Conservation (phyloP, 37 sponge, comb jelly and placozoan species). For the Agelas oroides region DNA sequence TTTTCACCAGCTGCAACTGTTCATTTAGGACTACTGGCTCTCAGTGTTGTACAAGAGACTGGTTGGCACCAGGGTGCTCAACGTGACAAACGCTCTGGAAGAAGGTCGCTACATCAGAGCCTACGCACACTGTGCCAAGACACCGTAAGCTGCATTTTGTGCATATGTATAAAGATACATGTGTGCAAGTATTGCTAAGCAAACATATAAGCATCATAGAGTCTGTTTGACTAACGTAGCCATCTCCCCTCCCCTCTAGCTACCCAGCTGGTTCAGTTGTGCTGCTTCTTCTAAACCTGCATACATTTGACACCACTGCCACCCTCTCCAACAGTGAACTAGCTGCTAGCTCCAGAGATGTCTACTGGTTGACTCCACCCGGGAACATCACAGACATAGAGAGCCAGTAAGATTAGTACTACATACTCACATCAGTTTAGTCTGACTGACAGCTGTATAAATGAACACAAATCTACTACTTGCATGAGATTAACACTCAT, state of each 20-base stretch:
- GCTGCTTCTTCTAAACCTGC: slow-evolving; percentile 28
- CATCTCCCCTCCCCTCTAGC: too few relatives aligned
- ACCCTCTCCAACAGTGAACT: slow-evolving; percentile 1
- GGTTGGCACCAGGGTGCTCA: slow-evolving; percentile 45
- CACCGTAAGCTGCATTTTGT: slow-evolving; percentile 8
- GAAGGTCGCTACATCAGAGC: slow-evolving; percentile 34
- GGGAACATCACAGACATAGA: not conserved
- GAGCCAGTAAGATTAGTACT: slow-evolving; percentile 29
- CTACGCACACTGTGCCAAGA: slow-evolving; percentile 64
- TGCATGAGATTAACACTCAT: too few relatives aligned
- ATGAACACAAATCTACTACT: too few relatives aligned
- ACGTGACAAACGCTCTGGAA: not conserved
- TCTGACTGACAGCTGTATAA: too few relatives aligned
- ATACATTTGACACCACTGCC: not conserved
- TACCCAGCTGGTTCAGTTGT: slow-evolving; percentile 36
- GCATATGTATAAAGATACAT: too few relatives aligned
- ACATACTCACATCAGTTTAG: too few relatives aligned
- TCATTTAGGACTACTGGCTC: slow-evolving; percentile 55
- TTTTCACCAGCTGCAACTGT: too few relatives aligned
- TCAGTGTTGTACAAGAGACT: slow-evolving; percentile 60
- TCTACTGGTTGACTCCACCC: slow-evolving; percentile 51
- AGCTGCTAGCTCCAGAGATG: slow-evolving; percentile 17
- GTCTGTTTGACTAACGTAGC: too few relatives aligned
- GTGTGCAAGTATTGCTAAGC: too few relatives aligned
- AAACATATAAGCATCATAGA: too few relatives aligned